Conservation (phyloP, 2,797 vertebrate genomes). For the Alfaro cultratus region DNA sequence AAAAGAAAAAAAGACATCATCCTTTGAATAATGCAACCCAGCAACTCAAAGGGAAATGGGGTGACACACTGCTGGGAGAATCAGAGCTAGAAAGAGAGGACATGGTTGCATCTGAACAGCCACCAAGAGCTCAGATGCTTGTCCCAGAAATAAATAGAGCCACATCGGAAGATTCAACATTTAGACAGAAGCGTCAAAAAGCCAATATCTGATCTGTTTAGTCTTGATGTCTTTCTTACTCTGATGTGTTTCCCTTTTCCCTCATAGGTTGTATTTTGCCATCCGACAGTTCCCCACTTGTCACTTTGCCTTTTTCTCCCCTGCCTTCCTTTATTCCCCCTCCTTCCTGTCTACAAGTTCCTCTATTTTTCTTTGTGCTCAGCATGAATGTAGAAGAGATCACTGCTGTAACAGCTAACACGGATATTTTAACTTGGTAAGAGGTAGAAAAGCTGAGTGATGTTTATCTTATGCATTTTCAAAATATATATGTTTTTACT, state of each 20-base stretch:
- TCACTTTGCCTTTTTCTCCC: constrained; percentile 1
- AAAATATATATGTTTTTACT: neutral
- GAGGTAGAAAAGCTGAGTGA: neutral
- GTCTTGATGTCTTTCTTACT: constrained; percentile 6
- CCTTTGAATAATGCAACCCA: constrained; percentile 54
- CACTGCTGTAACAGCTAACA: constrained; percentile 1
- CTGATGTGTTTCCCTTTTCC: constrained; percentile 1
- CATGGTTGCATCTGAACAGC: no score
- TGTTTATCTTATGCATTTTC: neutral
- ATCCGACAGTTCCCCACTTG: constrained; percentile 7
- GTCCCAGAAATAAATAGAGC: constrained; percentile 40
- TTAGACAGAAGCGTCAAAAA: neutral
- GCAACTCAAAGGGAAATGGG: constrained; percentile 39
- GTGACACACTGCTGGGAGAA: constrained; percentile 32
- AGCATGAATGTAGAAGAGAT: constrained; percentile 14
- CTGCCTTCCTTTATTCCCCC: constrained; percentile 28
- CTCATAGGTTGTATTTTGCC: constrained; percentile 24
- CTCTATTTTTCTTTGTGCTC: constrained; percentile 41
- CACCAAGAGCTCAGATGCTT: constrained; percentile 31
- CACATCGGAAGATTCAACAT: constrained; percentile 21
- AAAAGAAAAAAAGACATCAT: constrained; percentile 7
- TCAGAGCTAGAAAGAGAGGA: constrained; percentile 26
- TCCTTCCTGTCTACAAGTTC: constrained; percentile 29
- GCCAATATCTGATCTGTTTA: constrained; percentile 21
- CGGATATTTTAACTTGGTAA: neutral